phyloP scores from a whole-genome alignment of 2,888 invertebrate species.

The Drosophila peninsularis region DNA sequence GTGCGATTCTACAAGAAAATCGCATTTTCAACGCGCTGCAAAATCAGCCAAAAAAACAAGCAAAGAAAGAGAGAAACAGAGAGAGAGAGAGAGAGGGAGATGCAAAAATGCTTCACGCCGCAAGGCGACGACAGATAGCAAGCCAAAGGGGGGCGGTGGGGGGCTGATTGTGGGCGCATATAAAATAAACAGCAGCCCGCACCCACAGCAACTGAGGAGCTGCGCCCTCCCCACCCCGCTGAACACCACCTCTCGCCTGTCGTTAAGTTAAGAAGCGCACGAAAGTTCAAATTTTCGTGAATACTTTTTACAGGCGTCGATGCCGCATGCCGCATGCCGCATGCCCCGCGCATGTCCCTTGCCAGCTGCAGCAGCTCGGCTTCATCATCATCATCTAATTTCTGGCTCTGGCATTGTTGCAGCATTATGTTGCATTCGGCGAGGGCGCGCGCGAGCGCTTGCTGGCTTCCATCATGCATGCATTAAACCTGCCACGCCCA shows the following conservation, averaged over 20 bases:
- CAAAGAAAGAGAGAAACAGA: background rate
- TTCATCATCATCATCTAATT: constrained; percentile 76
- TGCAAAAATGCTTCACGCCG: constrained; percentile 49
- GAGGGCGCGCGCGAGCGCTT: constrained; percentile 32
- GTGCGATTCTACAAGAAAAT: constrained; percentile 66
- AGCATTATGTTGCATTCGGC: constrained; percentile 42
- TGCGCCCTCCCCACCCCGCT: background rate
- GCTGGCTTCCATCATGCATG: constrained; percentile 68
- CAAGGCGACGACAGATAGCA: constrained; percentile 64
- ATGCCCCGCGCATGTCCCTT: background rate
- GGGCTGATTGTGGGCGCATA: constrained; percentile 29
- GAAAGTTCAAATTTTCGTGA: constrained; percentile 73
- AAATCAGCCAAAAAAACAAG: constrained; percentile 26
- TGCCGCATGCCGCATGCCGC: constrained; percentile 1
- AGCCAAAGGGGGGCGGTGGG: constrained; percentile 4
- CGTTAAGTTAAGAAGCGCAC: constrained; percentile 69
- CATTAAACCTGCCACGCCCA: constrained; percentile 66
- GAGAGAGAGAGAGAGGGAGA: constrained; percentile 10
- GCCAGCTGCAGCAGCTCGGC: constrained; percentile 27
- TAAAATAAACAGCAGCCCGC: constrained; percentile 67
- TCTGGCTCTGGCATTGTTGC: constrained; percentile 15
- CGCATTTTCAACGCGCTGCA: constrained; percentile 65
- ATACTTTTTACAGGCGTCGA: constrained; percentile 41
- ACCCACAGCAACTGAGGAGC: constrained; percentile 1
- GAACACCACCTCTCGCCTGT: background rate